Base-by-base conservation (phyloP, 2,113 vertebrate species). In the Ptilorrhoa leucosticta region DNA sequence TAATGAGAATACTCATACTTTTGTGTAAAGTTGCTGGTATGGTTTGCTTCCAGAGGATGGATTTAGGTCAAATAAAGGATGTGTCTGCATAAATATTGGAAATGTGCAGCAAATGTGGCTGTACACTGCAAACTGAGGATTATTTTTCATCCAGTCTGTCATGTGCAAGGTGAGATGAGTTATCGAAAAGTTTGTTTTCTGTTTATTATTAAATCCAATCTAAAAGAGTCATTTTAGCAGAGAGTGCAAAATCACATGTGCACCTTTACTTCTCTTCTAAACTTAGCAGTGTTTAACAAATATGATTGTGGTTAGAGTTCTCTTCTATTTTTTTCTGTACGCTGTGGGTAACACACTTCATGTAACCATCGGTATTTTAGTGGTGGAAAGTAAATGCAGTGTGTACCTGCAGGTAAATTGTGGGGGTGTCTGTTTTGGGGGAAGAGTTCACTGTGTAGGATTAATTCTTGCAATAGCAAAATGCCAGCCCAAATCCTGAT, bases 251-350 rank as follows among this genome's bases (percentile, higher is more conserved):
- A 73, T 33, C 40, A 16, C 7, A 23, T 1, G 26, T 45, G 2
- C 16, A 44, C 20, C 17, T 84, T 65, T 63, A 37, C 11, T 68
- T 16, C 22, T 50, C 33, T 69, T 79, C 35, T 45, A 40, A 57
- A 37, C 56, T 60, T 39, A 64, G n/a, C 6, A 28, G 8, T 5
- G 14, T 65, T 86, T 51, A 47, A 31, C 16, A 56, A 47, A 20
- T 17, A 5, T 2, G 7, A 2, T 1, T 53, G 26, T 17, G n/a
- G 5, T 44, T 37, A n/a, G 42, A 44, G 31, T 44, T 78, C 6
- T 13, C 12, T 42, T 66, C 27, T 18, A 0, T 11, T 30, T 14
- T n/a, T 72, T 85, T 13, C 33, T 8, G 0, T 15, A 1, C 21
- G 4, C 33, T 54, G 20, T 39, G 45, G 28, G n/a, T 45, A 75